Conservation (phyloP, 35 echinoderm and acorn worm species). For the Heliocidaris erythrogramma region DNA sequence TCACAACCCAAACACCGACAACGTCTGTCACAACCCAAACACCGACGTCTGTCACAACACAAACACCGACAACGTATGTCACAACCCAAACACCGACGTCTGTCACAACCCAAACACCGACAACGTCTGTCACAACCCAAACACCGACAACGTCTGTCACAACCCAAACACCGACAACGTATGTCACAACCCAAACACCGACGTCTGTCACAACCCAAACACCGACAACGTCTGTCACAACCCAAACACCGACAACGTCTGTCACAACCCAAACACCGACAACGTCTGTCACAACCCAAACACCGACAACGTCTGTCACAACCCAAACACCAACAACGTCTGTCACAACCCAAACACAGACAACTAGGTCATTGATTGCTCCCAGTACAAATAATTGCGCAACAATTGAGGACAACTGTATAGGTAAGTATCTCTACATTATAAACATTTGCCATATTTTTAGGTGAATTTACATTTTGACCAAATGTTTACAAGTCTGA, state of each 20-base stretch:
- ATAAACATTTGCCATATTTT: neutral
- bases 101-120: neutral
- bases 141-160: neutral
- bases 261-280: neutral
- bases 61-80: neutral
- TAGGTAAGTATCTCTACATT: neutral
- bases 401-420: neutral
- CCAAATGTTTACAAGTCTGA: neutral
- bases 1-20: neutral
- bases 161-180: neutral
- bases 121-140: neutral
- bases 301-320: neutral
- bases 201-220: neutral
- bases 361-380: too few relatives aligned
- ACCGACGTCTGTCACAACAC: neutral
- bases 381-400: too few relatives aligned
- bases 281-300: neutral
- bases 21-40: neutral
- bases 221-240: neutral
- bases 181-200: neutral
- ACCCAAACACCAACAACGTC: too few relatives aligned
- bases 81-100: neutral
- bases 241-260: neutral
- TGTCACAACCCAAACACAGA: too few relatives aligned
- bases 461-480: neutral